These are phyloP conservation scores for Dissostichus mawsoni DNA, from an alignment of 2,113 vertebrate genomes.

Conservation along the genomic window DNA sequence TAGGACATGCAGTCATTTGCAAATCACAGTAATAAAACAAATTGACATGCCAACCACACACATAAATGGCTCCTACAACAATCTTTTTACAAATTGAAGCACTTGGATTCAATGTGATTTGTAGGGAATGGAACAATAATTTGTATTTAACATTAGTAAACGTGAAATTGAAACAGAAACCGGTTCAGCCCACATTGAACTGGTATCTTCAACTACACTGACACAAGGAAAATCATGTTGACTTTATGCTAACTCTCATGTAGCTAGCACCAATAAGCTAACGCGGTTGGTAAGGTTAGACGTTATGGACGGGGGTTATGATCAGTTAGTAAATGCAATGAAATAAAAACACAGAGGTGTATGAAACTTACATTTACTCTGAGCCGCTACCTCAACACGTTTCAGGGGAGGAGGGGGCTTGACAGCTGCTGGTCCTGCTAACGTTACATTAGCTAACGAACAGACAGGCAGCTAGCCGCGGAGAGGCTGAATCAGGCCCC, in stretches of 20 bases:
- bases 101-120: too few species aligned
- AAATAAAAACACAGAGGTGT: background rate
- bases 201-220: background rate
- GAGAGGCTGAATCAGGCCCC: constrained; percentile 11
- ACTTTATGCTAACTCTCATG: background rate
- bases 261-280: background rate
- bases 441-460: background rate
- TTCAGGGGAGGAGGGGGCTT: constrained; percentile 30
- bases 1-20: background rate
- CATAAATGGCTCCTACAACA: too few species aligned
- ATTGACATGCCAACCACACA: too few species aligned
- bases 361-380: constrained; percentile 72
- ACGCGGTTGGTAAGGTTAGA: background rate
- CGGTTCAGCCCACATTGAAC: background rate
- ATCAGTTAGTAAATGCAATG: background rate
- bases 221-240: background rate
- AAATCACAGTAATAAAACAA: background rate
- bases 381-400: constrained; percentile 49
- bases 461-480: constrained; percentile 34
- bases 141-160: too few species aligned
- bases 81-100: background rate
- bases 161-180: background rate
- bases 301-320: fast-evolving
- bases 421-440: constrained; percentile 18
- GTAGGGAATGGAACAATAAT: background rate